phyloP scores from a whole-genome alignment of 2,888 invertebrate genomes.

The Coenonympha arcania region DNA sequence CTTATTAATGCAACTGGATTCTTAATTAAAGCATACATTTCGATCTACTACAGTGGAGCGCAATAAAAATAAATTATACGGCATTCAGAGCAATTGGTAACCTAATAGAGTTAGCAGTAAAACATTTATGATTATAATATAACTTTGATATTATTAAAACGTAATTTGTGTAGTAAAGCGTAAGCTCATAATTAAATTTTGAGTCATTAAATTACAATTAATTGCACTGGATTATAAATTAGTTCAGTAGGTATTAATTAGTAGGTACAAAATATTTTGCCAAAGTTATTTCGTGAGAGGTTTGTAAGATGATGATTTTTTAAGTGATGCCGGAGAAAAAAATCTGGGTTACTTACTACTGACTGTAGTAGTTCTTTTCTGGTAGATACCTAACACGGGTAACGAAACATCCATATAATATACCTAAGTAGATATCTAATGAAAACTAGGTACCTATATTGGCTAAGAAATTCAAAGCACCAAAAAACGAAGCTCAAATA shows the following conservation, averaged over 20 bases:
- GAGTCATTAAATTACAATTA: neutral
- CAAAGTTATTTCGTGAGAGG: too few relatives aligned
- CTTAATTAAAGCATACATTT: slow-evolving; percentile 23
- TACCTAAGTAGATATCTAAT: too few relatives aligned
- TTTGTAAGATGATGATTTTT: too few relatives aligned
- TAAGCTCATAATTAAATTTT: neutral
- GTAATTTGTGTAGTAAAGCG: slow-evolving; percentile 1
- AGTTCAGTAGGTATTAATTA: neutral
- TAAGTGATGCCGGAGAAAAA: too few relatives aligned
- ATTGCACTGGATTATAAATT: neutral
- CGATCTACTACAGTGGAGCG: slow-evolving; percentile 6
- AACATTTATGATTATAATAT: neutral
- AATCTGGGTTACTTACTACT: too few relatives aligned
- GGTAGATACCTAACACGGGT: too few relatives aligned
- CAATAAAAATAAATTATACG: slow-evolving; percentile 13
- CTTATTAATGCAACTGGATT: slow-evolving; percentile 36
- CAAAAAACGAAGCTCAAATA: too few relatives aligned
- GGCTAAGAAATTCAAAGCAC: too few relatives aligned
- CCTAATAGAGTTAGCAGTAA: neutral
- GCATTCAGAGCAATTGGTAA: slow-evolving; percentile 3
- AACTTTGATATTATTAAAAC: slow-evolving; percentile 1
- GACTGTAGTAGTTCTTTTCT: too few relatives aligned
- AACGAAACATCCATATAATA: too few relatives aligned
- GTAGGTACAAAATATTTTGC: too few relatives aligned
- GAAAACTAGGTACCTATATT: too few relatives aligned